Base-by-base conservation (phyloP, 2,797 vertebrate genomes). In the Sphenodon punctatus region DNA sequence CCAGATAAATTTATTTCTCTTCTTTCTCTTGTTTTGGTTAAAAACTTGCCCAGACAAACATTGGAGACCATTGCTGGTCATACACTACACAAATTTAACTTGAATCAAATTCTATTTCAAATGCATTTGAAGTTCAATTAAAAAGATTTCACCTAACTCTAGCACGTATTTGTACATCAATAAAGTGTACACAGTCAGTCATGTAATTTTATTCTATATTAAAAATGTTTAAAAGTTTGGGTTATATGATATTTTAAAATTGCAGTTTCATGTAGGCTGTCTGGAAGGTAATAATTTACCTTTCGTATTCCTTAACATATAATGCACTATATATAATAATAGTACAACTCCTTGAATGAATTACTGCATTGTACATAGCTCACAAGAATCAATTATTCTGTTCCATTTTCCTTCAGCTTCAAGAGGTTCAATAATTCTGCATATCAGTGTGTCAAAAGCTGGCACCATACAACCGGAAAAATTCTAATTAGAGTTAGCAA, bases 341-440 rank as follows among this genome's bases (percentile, higher is more conserved):
- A 75, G 34, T 10, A 60, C 63, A 82, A 74, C 5, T 14, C 72
- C 56, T 41, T 78, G 63, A 90, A 82, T 78, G 11, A 88, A 69
- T 76, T 80, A 67, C n/a, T 76, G 7, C n/a, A 67, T 53, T 87
- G 61, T 51, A 82, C 56, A 78, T 79, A 89, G 84, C 81, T 88
- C 80, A 83, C 30, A 63, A 67, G 41, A 85, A 82, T 75, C 71
- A 90, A 84, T 86, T 90, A 84, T 41, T 70, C 42, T 23, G 5
- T 41, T 30, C 19, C 80, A 73, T 78, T 27, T 65, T 78, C 58
- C 27, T 69, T 79, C 27, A 75, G 17, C 45, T 89, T 88, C 71
- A 70, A 34, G 32, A 53, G 36, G 61, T 70, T 82, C 69, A 80
- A 51, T 84, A 78, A 76, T 74, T 67, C 73, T 66, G 63, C 39